phyloP scores from a whole-genome alignment of 2,888 invertebrate species.

The Morinoia aosen region DNA sequence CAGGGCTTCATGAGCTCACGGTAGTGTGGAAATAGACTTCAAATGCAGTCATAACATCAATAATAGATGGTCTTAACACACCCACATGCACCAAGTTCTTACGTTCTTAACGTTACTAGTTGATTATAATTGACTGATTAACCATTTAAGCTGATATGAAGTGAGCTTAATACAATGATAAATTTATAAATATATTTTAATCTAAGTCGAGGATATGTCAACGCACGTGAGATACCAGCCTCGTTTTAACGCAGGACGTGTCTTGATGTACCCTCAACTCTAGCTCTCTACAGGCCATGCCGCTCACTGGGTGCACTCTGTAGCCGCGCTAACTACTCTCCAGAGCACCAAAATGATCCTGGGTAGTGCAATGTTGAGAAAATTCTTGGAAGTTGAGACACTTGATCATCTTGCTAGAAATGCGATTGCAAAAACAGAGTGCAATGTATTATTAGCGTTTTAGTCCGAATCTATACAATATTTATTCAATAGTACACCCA shows the following conservation, averaged over 20 bases:
- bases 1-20: neutral
- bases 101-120: neutral
- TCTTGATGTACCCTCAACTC: conserved; percentile 10
- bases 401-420: neutral
- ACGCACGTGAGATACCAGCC: conserved; percentile 43
- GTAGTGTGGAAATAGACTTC: neutral
- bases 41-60: neutral
- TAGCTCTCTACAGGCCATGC: neutral
- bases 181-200: conserved; percentile 15
- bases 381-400: neutral
- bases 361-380: neutral
- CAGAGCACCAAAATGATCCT: neutral
- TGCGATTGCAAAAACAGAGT: neutral
- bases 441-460: no score
- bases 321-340: neutral
- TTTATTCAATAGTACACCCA: neutral
- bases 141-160: conserved; percentile 26
- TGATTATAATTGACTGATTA: conserved; percentile 7
- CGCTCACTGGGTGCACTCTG: neutral
- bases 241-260: conserved; percentile 29
- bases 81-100: neutral
- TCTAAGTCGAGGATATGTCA: conserved; percentile 20
- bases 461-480: neutral
- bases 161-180: conserved; percentile 39
- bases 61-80: neutral